Conservation (phyloP, 2,888 invertebrate species). For the Rhimphoctona megacephalus region DNA sequence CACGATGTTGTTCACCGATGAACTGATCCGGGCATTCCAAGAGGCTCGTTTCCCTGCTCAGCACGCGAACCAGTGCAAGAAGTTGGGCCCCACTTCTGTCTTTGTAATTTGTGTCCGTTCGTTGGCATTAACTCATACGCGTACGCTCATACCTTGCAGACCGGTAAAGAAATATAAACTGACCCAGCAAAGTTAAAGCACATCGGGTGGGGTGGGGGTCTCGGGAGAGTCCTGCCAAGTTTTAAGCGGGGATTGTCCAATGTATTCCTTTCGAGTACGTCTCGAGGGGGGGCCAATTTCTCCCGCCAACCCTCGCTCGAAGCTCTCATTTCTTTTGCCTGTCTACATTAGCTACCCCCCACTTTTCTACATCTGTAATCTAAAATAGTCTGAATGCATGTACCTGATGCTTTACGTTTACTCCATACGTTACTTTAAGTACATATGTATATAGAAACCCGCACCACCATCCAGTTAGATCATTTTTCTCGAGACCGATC, state of each 20-base stretch:
- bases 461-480: slow-evolving; percentile 56
- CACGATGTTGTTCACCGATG: slow-evolving; percentile 72
- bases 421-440: not conserved
- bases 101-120: slow-evolving; percentile 40
- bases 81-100: slow-evolving; percentile 72
- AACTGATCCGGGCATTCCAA: slow-evolving; percentile 75
- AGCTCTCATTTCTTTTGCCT: slow-evolving; percentile 5
- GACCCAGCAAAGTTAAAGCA: slow-evolving; percentile 39
- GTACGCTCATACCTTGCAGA: slow-evolving; percentile 9
- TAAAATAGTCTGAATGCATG: slow-evolving; percentile 11
- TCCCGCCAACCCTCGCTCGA: slow-evolving; percentile 15
- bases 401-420: not conserved
- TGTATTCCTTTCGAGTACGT: slow-evolving; percentile 44
- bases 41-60: slow-evolving; percentile 73
- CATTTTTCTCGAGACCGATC: slow-evolving; percentile 69
- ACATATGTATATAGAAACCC: not conserved
- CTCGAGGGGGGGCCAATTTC: not conserved
- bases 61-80: slow-evolving; percentile 69
- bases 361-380: not conserved
- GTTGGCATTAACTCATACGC: slow-evolving; percentile 25
- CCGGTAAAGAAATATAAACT: not conserved
- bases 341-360: not conserved
- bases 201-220: slow-evolving; percentile 19
- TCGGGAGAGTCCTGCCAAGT: slow-evolving; percentile 15
- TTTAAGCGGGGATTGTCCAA: slow-evolving; percentile 45